Conservation (phyloP, 2,797 vertebrate species). For the Myotis planiceps region DNA sequence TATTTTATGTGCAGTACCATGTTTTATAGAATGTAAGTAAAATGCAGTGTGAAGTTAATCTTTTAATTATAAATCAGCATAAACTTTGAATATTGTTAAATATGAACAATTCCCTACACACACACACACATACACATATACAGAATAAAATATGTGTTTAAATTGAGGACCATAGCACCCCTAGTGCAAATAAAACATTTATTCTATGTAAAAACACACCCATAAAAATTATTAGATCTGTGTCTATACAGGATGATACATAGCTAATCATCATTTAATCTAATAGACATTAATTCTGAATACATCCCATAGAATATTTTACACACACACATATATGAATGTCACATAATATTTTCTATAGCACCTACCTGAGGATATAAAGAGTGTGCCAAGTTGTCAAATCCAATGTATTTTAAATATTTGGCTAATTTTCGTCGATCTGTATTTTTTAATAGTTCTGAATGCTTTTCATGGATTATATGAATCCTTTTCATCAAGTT, state of each 20-base stretch:
- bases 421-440: slow-evolving; percentile 65
- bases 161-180: neutral
- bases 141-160: neutral
- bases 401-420: slow-evolving; percentile 75
- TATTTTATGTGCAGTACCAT: neutral
- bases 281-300: neutral
- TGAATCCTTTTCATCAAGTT: slow-evolving; percentile 80
- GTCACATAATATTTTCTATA: neutral
- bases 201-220: neutral
- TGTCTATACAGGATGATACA: neutral
- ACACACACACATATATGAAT: neutral
- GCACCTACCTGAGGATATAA: slow-evolving; percentile 61
- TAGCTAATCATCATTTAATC: neutral
- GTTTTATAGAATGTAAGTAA: neutral
- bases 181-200: neutral
- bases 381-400: slow-evolving; percentile 76
- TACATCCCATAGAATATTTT: neutral
- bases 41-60: neutral
- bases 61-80: neutral
- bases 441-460: slow-evolving; percentile 63
- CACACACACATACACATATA: neutral
- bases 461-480: slow-evolving; percentile 74
- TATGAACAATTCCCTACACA: neutral
- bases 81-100: neutral
- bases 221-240: neutral